A percentile compares a stretch with the other conserved stretches of the same genome.
phyloP scores from a whole-genome alignment of 2,113 vertebrate genomes.

The Acrocephalus kingi region DNA sequence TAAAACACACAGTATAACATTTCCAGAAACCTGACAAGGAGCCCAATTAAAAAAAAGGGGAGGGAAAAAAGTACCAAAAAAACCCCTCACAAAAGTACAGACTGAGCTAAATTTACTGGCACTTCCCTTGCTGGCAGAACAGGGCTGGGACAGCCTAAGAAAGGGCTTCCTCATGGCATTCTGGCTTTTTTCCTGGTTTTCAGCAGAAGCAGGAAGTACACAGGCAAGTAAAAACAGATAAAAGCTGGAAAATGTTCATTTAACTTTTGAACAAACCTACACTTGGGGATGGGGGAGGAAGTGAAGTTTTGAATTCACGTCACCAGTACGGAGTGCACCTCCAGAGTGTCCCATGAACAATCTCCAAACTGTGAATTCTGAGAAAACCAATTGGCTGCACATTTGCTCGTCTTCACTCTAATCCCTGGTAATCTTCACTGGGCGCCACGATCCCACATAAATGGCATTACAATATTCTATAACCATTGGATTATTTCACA shows the following conservation, averaged over 20 bases:
- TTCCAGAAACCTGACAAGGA: conserved; percentile 5
- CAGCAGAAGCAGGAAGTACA: conserved; percentile 42
- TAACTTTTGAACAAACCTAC: not conserved
- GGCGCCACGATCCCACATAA: conserved; percentile 61
- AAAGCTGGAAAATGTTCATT: not conserved
- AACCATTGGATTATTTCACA: conserved; percentile 57
- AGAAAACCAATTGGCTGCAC: not conserved
- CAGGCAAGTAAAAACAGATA: not conserved
- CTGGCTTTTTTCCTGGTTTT: conserved; percentile 51
- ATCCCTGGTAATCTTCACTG: conserved; percentile 48
- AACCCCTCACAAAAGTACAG: not conserved
- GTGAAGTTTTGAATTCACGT: not conserved
- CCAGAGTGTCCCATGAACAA: not conserved
- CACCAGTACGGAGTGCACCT: rapidly evolving
- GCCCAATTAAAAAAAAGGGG: not conserved
- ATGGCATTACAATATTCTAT: conserved; percentile 38
- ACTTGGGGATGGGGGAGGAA: not conserved
- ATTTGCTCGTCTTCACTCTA: conserved; percentile 42
- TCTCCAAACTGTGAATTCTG: not conserved
- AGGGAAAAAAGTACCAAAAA: not conserved
- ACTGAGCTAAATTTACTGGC: conserved; percentile 47
- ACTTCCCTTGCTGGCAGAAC: conserved; percentile 37
- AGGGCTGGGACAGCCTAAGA: conserved; percentile 16
- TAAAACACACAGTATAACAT: conserved; percentile 46
- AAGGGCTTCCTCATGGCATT: conserved; percentile 41